Base-by-base conservation (phyloP, 2,888 invertebrate species). In the Cordilura impudica region DNA sequence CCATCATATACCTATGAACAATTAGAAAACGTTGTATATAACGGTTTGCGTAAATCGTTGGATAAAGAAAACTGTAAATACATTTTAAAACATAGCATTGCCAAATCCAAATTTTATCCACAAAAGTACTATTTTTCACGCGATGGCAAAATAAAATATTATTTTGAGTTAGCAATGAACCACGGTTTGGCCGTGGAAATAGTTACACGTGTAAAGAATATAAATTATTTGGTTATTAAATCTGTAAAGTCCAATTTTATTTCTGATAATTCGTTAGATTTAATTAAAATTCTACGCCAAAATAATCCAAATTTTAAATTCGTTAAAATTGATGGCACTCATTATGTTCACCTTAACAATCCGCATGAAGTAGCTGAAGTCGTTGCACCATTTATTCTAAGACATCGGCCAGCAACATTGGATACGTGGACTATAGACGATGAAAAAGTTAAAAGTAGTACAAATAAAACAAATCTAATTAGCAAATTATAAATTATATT, bases 301-400 rank as follows among this genome's bases (percentile, higher is more conserved):
- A 89, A 90, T 76, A 90, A 92, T 83, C 87, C 88, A 1, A 90
- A 92, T 70, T 93, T 92, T 83, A 91, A 92, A 84, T 91, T 91
- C 75, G 91, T 93, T 72, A 89, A 91, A 51, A 87, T 94, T 0
- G 90, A 92, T 39, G 94, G 94, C 2, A 92, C 91, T 5, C 95
- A 95, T 89, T 94, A 95, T 87, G 90, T 93, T 43, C 95, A 95
- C 89, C 90, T 95, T 81, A 93, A 92, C 81, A 89, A 92, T 83
- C 92, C 94, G 1, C 91, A 92, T 84, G 84, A 84, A 74, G 88
- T 94, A n/a, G 91, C 91, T 1, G 90, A 91, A 1, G 83, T 91
- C 29, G 90, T 94, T 54, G 88, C 90, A 80, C 88, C 91, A 1
- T 94, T 93, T 85, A 88, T 93, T 71, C 87, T 86, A 19, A 84